These are phyloP conservation scores for Gouania willdenowi DNA, from an alignment of 2,797 vertebrate genomes.

Conservation along the genomic window DNA sequence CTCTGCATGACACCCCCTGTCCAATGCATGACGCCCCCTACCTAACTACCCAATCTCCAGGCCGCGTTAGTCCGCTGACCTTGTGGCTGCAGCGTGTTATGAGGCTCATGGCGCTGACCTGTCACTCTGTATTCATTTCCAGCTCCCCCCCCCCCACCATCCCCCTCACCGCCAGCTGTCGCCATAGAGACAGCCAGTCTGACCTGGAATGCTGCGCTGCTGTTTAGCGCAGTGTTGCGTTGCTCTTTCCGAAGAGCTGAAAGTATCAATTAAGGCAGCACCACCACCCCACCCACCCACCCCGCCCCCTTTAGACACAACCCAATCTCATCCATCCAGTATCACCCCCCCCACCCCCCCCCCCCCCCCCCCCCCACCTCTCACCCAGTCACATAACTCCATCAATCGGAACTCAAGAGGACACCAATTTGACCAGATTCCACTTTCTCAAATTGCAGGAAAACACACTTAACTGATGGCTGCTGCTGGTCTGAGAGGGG, in stretches of 20 bases:
- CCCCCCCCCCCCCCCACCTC: neutral
- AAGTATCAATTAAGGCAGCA: slow-evolving; percentile 51
- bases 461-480: slow-evolving; percentile 69
- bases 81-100: slow-evolving; percentile 36
- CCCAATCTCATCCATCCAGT: slow-evolving; percentile 6
- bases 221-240: slow-evolving; percentile 51
- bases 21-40: too few relatives aligned
- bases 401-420: slow-evolving; percentile 56
- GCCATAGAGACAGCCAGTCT: slow-evolving; percentile 80
- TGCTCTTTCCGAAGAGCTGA: slow-evolving; percentile 31
- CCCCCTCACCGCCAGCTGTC: slow-evolving; percentile 19
- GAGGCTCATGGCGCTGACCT: slow-evolving; percentile 42
- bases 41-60: too few relatives aligned
- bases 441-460: slow-evolving; percentile 75
- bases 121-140: slow-evolving; percentile 52
- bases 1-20: slow-evolving; percentile 15
- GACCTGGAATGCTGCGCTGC: slow-evolving; percentile 75
- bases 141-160: slow-evolving; percentile 30
- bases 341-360: neutral
- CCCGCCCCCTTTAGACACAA: neutral
- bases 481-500: slow-evolving; percentile 54
- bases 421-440: slow-evolving; percentile 70
- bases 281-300: neutral
- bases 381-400: slow-evolving; percentile 41
- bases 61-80: slow-evolving; percentile 20